Evolutionary conservation across 2,888 invertebrate species (phyloP), one percentile per base, ranked within the genome.

Genomic region (Scrobipalpa costella): DNA sequence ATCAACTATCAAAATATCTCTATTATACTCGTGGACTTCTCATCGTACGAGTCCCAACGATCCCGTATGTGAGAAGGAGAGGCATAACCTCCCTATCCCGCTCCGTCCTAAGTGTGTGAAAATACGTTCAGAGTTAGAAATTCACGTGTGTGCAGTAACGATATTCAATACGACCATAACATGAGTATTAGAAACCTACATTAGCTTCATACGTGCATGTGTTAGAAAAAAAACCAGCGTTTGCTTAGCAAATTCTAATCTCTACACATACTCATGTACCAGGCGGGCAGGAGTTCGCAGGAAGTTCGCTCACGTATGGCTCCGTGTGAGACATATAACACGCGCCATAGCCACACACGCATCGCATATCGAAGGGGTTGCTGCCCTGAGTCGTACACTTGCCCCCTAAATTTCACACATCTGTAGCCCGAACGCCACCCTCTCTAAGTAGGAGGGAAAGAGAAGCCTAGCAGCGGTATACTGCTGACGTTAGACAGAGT

Each of bases 161-260:
- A 27, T 40, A 40, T 3, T 57, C 19, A 57, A 13, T 40, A 59
- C 9, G 11, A 58, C 15, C n/a, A 55, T 55, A 38, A 17, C 33
- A 61, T 64, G 61, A 61, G 61, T 74, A 77, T 83, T 83, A 82
- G 79, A 83, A 79, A 69, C 72, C 71, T 76, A 76, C 79, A 76
- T 77, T 77, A 78, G 77, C 63, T 70, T 70, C 81, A 76, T 77
- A 77, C 78, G 80, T 77, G 78, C 69, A 69, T 75, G 77, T 82
- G 79, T 90, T 88, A 89, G 87, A 90, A 89, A 90, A 72, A 86
- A 89, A 86, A 85, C 75, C 78, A 81, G 79, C 86, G 81, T 89
- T 89, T 85, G 88, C 85, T 90, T 85, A 90, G 91, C 83, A 91
- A 90, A 88, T 90, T 90, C 91, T 91, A 91, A 91, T 91, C 91